These are phyloP conservation scores for Nasonia giraulti DNA, from an alignment of 1,140 invertebrate genomes.

Conservation along the genomic window DNA sequence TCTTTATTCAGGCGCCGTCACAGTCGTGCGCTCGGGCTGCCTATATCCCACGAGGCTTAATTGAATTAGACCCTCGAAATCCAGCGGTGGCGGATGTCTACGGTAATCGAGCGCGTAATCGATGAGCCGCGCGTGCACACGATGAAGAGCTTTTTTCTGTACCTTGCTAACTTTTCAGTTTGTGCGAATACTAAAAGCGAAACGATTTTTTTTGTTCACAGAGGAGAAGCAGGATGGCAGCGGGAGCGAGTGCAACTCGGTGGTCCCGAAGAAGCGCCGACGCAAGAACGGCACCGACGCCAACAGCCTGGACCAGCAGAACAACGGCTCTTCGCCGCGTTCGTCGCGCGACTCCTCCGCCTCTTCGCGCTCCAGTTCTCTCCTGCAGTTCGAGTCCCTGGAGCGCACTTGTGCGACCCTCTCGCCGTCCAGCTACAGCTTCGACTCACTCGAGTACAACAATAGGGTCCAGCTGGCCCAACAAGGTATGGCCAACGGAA, in stretches of 20 bases:
- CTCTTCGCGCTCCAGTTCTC: conserved; percentile 81
- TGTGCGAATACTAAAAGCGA: neutral
- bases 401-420: conserved; percentile 80
- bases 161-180: neutral
- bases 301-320: conserved; percentile 34
- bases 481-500: neutral
- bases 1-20: conserved; percentile 3
- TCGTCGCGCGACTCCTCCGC: conserved; percentile 56
- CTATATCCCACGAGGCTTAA: conserved; percentile 22
- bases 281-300: conserved; percentile 73
- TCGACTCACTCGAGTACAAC: conserved; percentile 74
- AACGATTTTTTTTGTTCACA: conserved; percentile 46
- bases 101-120: conserved; percentile 10
- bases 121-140: neutral
- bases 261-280: conserved; percentile 86
- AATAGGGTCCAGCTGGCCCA: neutral
- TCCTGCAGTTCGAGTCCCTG: conserved; percentile 87
- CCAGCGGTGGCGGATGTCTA: neutral
- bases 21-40: too few relatives aligned
- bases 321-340: conserved; percentile 60
- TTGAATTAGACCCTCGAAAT: conserved; percentile 20
- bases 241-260: conserved; percentile 84
- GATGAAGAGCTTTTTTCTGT: neutral
- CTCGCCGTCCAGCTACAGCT: conserved; percentile 76
- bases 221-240: conserved; percentile 73